These are phyloP conservation scores for Alcis repandata DNA, from an alignment of 2,888 invertebrate species.

Conservation along the genomic window DNA sequence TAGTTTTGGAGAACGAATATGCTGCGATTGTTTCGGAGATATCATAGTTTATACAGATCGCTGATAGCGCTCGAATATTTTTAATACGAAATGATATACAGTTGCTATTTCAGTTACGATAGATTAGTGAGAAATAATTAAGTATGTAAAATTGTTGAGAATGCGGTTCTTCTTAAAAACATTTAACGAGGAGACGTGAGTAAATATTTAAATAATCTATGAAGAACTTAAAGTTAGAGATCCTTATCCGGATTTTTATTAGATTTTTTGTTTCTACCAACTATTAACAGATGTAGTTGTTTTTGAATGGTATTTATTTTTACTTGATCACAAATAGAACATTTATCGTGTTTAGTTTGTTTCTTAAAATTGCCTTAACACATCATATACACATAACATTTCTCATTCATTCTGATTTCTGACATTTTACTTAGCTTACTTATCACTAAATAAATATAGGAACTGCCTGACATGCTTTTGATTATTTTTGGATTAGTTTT, in stretches of 20 bases:
- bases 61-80: constrained; percentile 26
- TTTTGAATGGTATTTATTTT: not conserved
- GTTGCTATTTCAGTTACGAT: constrained; percentile 20
- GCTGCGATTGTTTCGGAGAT: constrained; percentile 45
- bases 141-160: constrained; percentile 9
- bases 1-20: constrained; percentile 46
- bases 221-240: not conserved
- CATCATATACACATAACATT: too few species aligned
- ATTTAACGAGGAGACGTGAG: not conserved
- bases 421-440: too few species aligned
- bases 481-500: too few species aligned
- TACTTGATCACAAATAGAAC: not conserved
- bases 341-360: not conserved
- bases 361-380: too few species aligned
- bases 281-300: not conserved
- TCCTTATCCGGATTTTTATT: not conserved
- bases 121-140: constrained; percentile 19
- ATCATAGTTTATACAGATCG: constrained; percentile 35
- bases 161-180: constrained; percentile 6
- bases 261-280: not conserved
- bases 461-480: too few species aligned
- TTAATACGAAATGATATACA: constrained; percentile 20
- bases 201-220: too few species aligned
- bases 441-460: too few species aligned
- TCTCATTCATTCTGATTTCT: too few species aligned